These are phyloP conservation scores for Oceanodroma leucorhoa DNA, from an alignment of 2,797 vertebrate species.

Conservation along the genomic window DNA sequence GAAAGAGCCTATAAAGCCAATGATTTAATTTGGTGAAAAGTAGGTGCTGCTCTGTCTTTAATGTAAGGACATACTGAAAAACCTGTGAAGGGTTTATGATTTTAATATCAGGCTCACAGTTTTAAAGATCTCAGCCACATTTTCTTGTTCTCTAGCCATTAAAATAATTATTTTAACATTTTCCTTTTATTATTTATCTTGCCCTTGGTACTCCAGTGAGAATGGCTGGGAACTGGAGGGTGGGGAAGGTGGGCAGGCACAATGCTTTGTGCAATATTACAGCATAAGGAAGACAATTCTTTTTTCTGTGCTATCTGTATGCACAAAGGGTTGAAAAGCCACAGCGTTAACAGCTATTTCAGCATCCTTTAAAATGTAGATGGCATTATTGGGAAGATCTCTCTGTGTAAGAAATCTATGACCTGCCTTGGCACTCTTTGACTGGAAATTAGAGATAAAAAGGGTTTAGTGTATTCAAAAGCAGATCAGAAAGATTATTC, in stretches of 20 bases:
- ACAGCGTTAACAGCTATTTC: neutral
- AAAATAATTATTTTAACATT: conserved; percentile 5
- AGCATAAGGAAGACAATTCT: neutral
- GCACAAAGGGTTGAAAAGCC: neutral
- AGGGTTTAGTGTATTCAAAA: neutral
- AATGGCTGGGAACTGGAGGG: neutral
- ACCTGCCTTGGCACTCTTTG: neutral
- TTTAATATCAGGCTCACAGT: neutral
- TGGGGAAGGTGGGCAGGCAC: neutral
- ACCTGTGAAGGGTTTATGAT: neutral
- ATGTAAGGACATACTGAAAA: neutral
- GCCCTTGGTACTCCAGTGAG: neutral
- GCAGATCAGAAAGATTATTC: neutral
- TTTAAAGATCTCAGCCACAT: neutral
- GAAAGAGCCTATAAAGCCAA: neutral
- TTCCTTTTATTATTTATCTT: neutral
- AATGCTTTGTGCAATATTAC: neutral
- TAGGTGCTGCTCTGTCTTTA: neutral
- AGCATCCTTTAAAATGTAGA: neutral
- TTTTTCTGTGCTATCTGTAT: neutral
- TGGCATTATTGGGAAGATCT: neutral
- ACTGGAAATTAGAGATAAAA: neutral
- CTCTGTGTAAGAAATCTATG: neutral
- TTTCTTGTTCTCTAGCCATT: neutral
- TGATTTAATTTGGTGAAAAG: neutral